Percentiles rank a stretch among this genome's conserved stretches.
phyloP scores from a whole-genome alignment of 2,888 invertebrate species.

The Brenthis ino region DNA sequence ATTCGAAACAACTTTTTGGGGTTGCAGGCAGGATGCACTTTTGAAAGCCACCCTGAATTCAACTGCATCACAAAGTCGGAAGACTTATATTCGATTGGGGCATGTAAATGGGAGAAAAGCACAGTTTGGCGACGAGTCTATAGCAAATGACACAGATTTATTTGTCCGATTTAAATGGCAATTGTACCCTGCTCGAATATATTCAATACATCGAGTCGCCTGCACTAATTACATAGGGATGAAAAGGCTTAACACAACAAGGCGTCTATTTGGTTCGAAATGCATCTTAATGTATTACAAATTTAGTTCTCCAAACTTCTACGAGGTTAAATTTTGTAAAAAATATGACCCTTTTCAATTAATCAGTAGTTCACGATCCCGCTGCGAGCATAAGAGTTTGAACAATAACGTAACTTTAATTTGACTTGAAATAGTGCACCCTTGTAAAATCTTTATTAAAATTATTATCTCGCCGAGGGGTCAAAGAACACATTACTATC shows the following conservation, averaged over 20 bases:
- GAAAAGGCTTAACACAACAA: slow-evolving; percentile 58
- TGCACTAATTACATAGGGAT: slow-evolving; percentile 70
- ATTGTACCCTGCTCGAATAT: slow-evolving; percentile 64
- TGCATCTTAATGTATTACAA: slow-evolving; percentile 29
- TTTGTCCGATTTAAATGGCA: slow-evolving; percentile 74
- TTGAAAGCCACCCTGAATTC: slow-evolving; percentile 44
- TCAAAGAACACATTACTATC: slow-evolving; percentile 73
- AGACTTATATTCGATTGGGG: slow-evolving; percentile 47
- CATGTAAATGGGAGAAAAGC: slow-evolving; percentile 46
- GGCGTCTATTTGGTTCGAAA: slow-evolving; percentile 59
- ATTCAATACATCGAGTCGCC: slow-evolving; percentile 62
- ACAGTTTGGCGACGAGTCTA: slow-evolving; percentile 63
- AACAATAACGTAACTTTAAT: slow-evolving; percentile 74
- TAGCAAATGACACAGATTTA: slow-evolving; percentile 77
- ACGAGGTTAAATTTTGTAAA: slow-evolving; percentile 22
- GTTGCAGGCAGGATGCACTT: slow-evolving; percentile 53
- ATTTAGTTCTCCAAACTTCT: neutral
- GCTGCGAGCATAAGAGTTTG: slow-evolving; percentile 56
- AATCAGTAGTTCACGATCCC: slow-evolving; percentile 50
- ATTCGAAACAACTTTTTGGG: slow-evolving; percentile 77
- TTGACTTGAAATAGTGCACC: slow-evolving; percentile 69
- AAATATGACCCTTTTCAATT: slow-evolving; percentile 43
- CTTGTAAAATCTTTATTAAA: slow-evolving; percentile 72
- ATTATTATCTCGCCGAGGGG: slow-evolving; percentile 70
- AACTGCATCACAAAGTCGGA: slow-evolving; percentile 47